Evolutionary conservation across 1,140 invertebrate species (phyloP).

Genomic region (Carposina sasakii): DNA sequence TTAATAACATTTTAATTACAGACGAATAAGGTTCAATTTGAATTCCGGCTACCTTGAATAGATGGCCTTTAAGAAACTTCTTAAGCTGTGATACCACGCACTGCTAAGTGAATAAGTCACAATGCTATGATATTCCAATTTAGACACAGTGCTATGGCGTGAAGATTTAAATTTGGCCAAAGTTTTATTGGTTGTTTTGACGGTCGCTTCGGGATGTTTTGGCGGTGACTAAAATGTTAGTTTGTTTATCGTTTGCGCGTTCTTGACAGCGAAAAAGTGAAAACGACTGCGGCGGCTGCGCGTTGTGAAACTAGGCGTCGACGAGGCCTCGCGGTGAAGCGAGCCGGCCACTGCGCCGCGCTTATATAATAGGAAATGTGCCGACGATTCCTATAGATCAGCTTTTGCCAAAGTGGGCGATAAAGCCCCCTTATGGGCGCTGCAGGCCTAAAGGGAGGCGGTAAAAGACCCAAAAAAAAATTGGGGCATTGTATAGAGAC

Average conservation of each 20-base stretch:
- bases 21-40: constrained; percentile 49
- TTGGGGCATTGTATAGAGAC: too few relatives aligned
- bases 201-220: constrained; percentile 26
- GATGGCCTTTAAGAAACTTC: constrained; percentile 56
- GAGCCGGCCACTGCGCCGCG: constrained; percentile 24
- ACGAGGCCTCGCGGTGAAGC: constrained; percentile 33
- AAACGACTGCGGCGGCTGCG: constrained; percentile 61
- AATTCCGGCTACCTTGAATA: constrained; percentile 26
- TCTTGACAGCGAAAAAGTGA: constrained; percentile 73
- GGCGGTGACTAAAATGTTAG: constrained; percentile 63
- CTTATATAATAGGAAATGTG: constrained; percentile 41
- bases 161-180: constrained; percentile 34
- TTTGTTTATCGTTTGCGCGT: constrained; percentile 70
- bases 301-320: constrained; percentile 62
- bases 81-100: too few relatives aligned
- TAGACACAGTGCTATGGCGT: constrained; percentile 34
- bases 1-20: constrained; percentile 37
- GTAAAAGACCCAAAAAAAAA: too few relatives aligned
- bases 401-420: too few relatives aligned
- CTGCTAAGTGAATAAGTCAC: too few relatives aligned
- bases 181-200: constrained; percentile 24
- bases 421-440: too few relatives aligned
- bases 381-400: too few relatives aligned
- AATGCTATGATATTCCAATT: constrained; percentile 33
- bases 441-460: too few relatives aligned